These are phyloP conservation scores for Pollenia labialis DNA, from an alignment of 2,888 invertebrate species.

Conservation along the genomic window DNA sequence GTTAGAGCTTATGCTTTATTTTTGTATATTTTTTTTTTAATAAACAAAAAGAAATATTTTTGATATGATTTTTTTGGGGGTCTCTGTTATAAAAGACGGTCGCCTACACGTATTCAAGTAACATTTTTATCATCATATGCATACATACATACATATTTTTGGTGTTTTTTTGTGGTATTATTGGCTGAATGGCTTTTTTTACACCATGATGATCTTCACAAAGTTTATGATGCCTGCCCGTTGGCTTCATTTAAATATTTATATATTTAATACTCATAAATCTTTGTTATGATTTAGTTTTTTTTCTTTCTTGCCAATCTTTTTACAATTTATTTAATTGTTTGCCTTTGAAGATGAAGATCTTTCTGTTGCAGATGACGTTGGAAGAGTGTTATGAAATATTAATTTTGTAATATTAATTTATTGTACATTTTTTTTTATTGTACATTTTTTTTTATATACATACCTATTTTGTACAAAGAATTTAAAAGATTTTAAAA, in stretches of 20 bases:
- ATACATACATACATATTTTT: neutral
- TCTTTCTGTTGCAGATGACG: neutral
- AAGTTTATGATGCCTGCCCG: constrained; percentile 23
- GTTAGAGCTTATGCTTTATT: constrained; percentile 23
- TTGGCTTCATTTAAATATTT: constrained; percentile 55
- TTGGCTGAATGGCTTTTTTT: neutral
- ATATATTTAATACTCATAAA: constrained; percentile 72
- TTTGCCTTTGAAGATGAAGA: neutral
- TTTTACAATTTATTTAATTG: constrained; percentile 27
- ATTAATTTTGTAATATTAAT: constrained; percentile 7
- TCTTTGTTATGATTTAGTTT: constrained; percentile 70
- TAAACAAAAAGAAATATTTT: neutral
- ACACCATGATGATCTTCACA: constrained; percentile 2
- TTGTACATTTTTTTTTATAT: neutral
- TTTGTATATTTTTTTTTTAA: neutral
- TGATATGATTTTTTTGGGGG: neutral
- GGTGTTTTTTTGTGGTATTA: neutral
- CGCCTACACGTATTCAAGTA: constrained; percentile 49
- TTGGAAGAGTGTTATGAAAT: neutral
- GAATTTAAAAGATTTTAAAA: neutral
- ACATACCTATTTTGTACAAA: neutral
- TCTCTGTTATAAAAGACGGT: constrained; percentile 31
- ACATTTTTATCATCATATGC: constrained; percentile 1
- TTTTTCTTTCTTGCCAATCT: constrained; percentile 49
- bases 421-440: neutral